phyloP scores from a whole-genome alignment of 2,113 vertebrate genomes.

The Calypte anna region DNA sequence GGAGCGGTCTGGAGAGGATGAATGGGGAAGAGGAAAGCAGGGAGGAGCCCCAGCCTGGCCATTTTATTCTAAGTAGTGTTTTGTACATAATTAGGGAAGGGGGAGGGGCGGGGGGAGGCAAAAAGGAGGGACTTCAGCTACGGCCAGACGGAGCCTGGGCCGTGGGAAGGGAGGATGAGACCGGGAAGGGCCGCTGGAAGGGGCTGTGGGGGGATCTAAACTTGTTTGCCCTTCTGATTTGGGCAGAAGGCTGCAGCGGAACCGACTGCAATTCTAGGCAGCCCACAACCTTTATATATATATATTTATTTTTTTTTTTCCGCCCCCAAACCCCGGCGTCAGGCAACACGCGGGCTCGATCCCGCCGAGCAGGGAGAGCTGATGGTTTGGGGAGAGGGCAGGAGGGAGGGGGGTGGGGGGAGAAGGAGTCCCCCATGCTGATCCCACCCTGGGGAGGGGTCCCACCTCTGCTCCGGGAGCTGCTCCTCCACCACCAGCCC shows the following conservation, averaged over 20 bases:
- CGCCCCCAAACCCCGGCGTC: not conserved
- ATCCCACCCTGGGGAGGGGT: rapidly evolving
- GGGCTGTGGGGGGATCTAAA: not conserved
- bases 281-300: not conserved
- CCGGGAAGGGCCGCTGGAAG: not conserved
- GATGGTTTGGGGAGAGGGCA: not conserved
- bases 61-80: conserved; percentile 69
- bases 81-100: conserved; percentile 55
- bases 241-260: not conserved
- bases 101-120: not conserved
- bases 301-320: not conserved
- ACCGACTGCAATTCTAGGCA: not conserved
- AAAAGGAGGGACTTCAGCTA: conserved; percentile 19
- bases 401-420: too few species aligned
- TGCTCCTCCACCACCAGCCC: too few species aligned
- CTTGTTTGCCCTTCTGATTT: not conserved
- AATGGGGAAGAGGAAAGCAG: conserved; percentile 69
- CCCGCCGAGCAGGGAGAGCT: not conserved
- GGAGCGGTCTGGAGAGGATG: conserved; percentile 53
- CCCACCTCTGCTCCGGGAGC: rapidly evolving
- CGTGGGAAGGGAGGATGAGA: not conserved
- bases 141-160: conserved; percentile 6
- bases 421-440: not conserved
- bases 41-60: conserved; percentile 64
- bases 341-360: not conserved